Evolutionary conservation across 2,113 vertebrate genomes (phyloP).

Genomic region (Peromyscus leucopus): DNA sequence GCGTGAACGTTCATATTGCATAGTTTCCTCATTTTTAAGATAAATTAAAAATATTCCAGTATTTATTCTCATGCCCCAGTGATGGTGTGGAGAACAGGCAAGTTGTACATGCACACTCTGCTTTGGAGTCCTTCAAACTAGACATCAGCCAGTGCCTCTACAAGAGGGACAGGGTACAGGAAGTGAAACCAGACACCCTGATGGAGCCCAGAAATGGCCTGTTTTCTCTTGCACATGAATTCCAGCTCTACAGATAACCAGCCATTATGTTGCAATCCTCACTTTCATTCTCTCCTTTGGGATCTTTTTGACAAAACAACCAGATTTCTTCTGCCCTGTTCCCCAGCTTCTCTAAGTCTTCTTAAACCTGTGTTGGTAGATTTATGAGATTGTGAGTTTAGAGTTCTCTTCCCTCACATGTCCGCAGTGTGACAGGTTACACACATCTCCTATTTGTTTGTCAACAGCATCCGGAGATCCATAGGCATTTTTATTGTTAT

Average conservation of each 20-base stretch:
- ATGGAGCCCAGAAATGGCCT: neutral
- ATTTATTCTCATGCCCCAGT: neutral
- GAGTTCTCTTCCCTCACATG: neutral
- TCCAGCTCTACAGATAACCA: neutral
- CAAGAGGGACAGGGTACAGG: no score
- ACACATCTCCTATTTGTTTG: neutral
- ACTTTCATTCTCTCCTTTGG: neutral
- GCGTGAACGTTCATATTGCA: neutral
- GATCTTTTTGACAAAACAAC: conserved; percentile 38
- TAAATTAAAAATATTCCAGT: neutral
- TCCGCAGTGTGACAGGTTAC: neutral
- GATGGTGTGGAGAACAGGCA: neutral
- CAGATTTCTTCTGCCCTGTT: neutral
- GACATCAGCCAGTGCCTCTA: neutral
- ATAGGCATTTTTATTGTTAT: conserved; percentile 56
- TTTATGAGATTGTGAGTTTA: neutral
- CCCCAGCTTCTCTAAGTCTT: neutral
- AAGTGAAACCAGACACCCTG: neutral
- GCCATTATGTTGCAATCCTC: neutral
- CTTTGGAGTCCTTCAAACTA: neutral
- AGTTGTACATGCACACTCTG: neutral
- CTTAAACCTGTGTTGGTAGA: neutral
- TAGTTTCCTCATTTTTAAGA: neutral
- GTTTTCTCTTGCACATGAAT: neutral
- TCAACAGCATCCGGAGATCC: neutral